These are phyloP conservation scores for Liparis tanakae DNA, from an alignment of 2,797 vertebrate species.

Conservation along the genomic window DNA sequence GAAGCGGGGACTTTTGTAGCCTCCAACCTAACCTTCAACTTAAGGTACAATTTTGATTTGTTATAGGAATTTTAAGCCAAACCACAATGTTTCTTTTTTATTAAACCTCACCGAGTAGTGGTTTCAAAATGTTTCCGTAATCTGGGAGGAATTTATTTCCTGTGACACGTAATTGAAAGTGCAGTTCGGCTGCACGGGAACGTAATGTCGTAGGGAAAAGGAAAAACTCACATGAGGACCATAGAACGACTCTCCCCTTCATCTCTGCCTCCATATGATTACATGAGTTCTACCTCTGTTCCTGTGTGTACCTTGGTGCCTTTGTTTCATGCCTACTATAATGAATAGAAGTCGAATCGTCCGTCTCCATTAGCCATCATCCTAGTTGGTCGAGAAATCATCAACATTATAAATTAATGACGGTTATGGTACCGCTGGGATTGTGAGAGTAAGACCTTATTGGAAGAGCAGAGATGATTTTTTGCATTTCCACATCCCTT, in stretches of 20 bases:
- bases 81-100: background rate
- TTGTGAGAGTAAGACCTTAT: constrained; percentile 12
- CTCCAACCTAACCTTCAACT: too few relatives aligned
- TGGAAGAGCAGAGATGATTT: constrained; percentile 11
- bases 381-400: background rate
- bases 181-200: too few relatives aligned
- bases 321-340: background rate
- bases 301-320: background rate
- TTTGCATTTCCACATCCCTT: constrained; percentile 7
- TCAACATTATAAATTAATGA: constrained; percentile 6
- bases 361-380: background rate
- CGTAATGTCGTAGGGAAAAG: too few relatives aligned
- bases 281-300: background rate
- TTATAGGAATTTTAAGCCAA: background rate
- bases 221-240: background rate
- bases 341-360: background rate
- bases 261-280: background rate
- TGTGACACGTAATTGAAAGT: too few relatives aligned
- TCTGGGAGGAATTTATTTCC: too few relatives aligned
- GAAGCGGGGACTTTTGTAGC: too few relatives aligned
- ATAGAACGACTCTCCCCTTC: background rate
- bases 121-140: too few relatives aligned
- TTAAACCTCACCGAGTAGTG: background rate
- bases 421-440: background rate
- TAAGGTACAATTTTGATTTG: too few relatives aligned